A percentile compares a stretch with the other conserved stretches of the same genome.
These are phyloP conservation scores for Aix galericulata DNA, from an alignment of 2,113 vertebrate genomes.

Conservation along the genomic window DNA sequence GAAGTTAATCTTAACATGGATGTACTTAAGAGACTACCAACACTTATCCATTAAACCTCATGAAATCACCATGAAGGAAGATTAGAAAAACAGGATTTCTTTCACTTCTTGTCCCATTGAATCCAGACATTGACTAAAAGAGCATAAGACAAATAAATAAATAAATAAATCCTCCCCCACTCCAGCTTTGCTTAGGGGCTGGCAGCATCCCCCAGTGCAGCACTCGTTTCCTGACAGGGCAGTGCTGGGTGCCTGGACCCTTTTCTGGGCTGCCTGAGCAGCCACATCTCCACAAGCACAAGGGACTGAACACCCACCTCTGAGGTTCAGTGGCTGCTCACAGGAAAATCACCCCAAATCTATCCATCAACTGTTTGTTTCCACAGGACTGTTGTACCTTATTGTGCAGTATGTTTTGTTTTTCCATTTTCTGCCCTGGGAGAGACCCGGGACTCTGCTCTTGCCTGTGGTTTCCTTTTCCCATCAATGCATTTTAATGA, in stretches of 20 bases:
- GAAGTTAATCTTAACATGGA: not conserved
- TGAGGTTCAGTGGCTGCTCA: not conserved
- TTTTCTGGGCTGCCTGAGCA: not conserved
- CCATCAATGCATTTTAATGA: not conserved
- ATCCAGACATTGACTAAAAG: not conserved
- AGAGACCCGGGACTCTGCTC: not conserved
- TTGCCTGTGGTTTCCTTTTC: not conserved
- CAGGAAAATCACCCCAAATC: not conserved
- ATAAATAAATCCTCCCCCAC: not conserved
- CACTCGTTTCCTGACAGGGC: fast-evolving
- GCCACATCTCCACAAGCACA: not conserved
- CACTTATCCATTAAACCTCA: not conserved
- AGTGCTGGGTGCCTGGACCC: not conserved
- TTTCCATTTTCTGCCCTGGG: not conserved
- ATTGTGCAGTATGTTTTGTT: not conserved
- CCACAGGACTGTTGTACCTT: not conserved
- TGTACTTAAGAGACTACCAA: not conserved
- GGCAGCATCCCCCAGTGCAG: not conserved
- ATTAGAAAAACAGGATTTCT: not conserved
- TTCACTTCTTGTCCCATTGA: not conserved
- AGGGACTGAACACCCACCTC: not conserved
- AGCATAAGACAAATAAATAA: not conserved
- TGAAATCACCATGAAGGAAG: not conserved
- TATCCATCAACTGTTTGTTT: not conserved
- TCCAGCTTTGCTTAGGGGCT: not conserved